Percentiles rank a stretch among this genome's conserved stretches.
Evolutionary conservation across 2,113 vertebrate genomes (phyloP).

Genomic region (Indicator maculatus): DNA sequence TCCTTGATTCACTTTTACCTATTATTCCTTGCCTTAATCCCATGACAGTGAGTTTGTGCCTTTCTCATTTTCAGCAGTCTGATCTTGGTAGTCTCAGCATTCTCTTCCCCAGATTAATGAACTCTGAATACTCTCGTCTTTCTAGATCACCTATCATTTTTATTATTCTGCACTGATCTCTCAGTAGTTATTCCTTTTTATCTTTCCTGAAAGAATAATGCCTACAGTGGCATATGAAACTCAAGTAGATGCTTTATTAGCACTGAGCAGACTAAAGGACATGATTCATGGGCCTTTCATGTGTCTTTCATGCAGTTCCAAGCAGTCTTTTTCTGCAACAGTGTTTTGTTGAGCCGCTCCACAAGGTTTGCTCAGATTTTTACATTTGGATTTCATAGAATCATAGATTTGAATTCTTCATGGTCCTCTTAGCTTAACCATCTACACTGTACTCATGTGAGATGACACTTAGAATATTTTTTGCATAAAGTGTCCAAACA

Average conservation of each 20-base stretch:
- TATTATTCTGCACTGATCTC: background rate
- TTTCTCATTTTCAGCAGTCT: background rate
- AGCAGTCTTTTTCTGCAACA: background rate
- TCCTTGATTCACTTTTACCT: background rate
- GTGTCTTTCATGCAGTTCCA: background rate
- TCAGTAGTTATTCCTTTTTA: slow-evolving; percentile 8
- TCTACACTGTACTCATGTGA: background rate
- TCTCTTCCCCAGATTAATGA: background rate
- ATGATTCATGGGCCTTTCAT: background rate
- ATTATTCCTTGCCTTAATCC: background rate
- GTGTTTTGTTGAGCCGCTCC: rapidly evolving
- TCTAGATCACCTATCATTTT: background rate
- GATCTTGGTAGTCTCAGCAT: background rate
- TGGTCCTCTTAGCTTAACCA: background rate
- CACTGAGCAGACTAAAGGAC: background rate
- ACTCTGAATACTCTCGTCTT: background rate
- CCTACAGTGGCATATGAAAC: background rate
- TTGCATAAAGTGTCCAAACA: background rate
- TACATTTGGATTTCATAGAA: background rate
- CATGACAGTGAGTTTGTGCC: background rate
- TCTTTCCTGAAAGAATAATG: background rate
- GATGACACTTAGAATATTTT: background rate
- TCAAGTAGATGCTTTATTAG: background rate
- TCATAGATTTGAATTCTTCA: no score
- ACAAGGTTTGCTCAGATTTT: background rate